These are phyloP conservation scores for Trissoscelio sp. DNA, from an alignment of 2,888 invertebrate species.

Conservation along the genomic window DNA sequence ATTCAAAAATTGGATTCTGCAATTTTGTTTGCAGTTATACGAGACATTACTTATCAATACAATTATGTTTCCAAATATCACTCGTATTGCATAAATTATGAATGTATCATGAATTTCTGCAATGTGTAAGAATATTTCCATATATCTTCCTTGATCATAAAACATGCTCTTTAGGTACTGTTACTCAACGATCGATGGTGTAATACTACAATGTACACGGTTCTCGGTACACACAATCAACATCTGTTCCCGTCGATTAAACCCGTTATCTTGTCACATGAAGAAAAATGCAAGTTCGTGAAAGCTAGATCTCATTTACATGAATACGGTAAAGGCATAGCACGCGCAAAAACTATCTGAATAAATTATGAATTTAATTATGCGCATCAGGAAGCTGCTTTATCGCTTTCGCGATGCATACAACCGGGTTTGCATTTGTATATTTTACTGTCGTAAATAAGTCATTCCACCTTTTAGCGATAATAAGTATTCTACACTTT, in stretches of 20 bases:
- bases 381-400: slow-evolving; percentile 56
- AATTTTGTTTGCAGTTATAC: too few relatives aligned
- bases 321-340: slow-evolving; percentile 41
- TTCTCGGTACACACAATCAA: slow-evolving; percentile 27
- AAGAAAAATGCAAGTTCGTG: slow-evolving; percentile 48
- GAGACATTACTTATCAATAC: background rate
- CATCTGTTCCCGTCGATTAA: slow-evolving; percentile 51
- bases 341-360: slow-evolving; percentile 56
- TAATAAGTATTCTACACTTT: slow-evolving; percentile 30
- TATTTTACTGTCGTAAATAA: slow-evolving; percentile 56
- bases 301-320: slow-evolving; percentile 59
- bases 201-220: slow-evolving; percentile 46
- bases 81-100: slow-evolving; percentile 18
- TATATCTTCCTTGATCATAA: slow-evolving; percentile 46
- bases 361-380: slow-evolving; percentile 64
- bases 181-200: slow-evolving; percentile 45
- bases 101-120: slow-evolving; percentile 1
- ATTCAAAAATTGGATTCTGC: slow-evolving; percentile 20
- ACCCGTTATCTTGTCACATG: slow-evolving; percentile 48
- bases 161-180: slow-evolving; percentile 38
- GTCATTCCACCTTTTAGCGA: slow-evolving; percentile 32
- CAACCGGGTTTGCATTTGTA: slow-evolving; percentile 46
- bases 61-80: slow-evolving; percentile 3
- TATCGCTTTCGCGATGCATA: slow-evolving; percentile 42
- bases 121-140: slow-evolving; percentile 21